Base-by-base conservation (phyloP, 2,888 invertebrate species). In the Orchesella flavescens region DNA sequence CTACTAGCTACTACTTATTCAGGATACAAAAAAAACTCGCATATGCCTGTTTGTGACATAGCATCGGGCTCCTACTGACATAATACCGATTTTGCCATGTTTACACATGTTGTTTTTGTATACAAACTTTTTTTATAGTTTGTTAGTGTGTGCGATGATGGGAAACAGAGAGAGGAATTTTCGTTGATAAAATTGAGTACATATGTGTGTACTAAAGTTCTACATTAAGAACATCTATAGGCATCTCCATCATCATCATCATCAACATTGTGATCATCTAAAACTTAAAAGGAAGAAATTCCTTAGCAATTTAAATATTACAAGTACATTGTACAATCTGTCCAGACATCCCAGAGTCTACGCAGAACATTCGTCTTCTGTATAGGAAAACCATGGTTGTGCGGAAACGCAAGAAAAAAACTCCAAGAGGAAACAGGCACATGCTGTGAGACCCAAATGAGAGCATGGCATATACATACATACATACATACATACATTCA, bases 371-470 rank as follows among this genome's bases (percentile, higher is more conserved):
- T 23, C 23, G 17, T 69, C 13, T 19, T 53, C 21, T 44, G 43
- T 68, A 49, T 49, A 55, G 13, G 78, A 66, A 78, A 78, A 71
- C 71, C 78, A 71, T 24, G 44, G 12, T 71, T 61, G 49, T 44
- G 78, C 78, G 78, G 78, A 78, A 78, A 71, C 63, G 44, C 55
- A 61, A 68, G 59, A 43, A 73, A 80, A 78, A 69, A 34, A n/a
- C 19, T 9, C 10, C 2, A 61, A 65, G 19, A 80, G 79, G 79
- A 80, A 80, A 15, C 55, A 23, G n/a, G 73, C 55, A 46, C 73
- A 80, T 66, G 73, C 73, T 80, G 79, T 53, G 72, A 34, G 34
- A 34, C 34, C 2, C 34, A 34, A 34, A 21, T 53, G 69, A 7
- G 23, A 46, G 63, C 15, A 65, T 17, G 21, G 9, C 19, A 3